Conservation (phyloP, 2,113 vertebrate genomes). For the Dendrocopos noguchii region DNA sequence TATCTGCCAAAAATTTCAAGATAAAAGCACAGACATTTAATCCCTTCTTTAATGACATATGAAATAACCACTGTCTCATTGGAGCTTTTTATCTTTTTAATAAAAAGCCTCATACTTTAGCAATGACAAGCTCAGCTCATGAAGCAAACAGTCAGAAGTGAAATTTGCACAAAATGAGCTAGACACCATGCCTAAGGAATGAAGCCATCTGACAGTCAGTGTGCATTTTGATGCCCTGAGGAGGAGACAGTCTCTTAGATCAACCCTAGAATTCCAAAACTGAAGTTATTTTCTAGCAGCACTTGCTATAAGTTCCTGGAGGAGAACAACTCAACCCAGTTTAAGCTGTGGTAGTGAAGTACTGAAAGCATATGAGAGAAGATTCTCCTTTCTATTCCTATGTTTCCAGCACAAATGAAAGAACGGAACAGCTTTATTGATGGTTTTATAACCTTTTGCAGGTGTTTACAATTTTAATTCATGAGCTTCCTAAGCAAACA, state of each 20-base stretch:
- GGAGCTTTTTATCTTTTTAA: constrained; percentile 33
- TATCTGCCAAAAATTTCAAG: constrained; percentile 14
- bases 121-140: background rate
- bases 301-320: background rate
- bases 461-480: background rate
- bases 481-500: background rate
- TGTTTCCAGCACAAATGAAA: background rate
- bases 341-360: background rate
- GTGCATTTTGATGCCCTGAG: background rate
- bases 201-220: background rate
- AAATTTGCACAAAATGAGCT: background rate
- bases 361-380: background rate
- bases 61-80: constrained; percentile 19
- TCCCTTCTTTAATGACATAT: background rate
- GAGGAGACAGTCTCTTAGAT: background rate
- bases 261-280: background rate
- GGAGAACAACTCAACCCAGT: background rate
- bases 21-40: constrained; percentile 16
- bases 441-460: background rate
- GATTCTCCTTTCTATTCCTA: background rate
- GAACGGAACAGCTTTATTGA: background rate
- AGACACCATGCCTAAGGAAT: rapidly evolving
- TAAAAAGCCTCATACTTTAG: constrained; percentile 9
- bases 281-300: background rate
- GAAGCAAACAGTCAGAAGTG: background rate